Conservation (phyloP, 2,797 vertebrate species). For the Xenops minutus region DNA sequence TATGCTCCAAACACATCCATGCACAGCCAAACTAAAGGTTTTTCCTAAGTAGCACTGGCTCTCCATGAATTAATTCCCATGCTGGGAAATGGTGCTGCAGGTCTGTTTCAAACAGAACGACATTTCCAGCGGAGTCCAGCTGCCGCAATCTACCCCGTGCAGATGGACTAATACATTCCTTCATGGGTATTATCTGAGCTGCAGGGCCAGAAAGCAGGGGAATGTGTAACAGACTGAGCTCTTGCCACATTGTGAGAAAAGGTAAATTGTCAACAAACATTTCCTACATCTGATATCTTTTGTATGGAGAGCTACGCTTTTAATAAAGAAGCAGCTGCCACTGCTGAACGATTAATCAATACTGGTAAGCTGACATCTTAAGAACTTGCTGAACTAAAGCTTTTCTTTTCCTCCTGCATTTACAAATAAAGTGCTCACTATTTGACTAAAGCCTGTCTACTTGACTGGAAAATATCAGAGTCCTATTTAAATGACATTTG, state of each 20-base stretch:
- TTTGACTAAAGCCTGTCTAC: constrained; percentile 77
- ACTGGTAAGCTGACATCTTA: constrained; percentile 74
- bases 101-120: neutral
- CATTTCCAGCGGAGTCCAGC: neutral
- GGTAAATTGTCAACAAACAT: constrained; percentile 71
- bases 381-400: constrained; percentile 74
- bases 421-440: constrained; percentile 79
- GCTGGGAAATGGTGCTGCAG: neutral
- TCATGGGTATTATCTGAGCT: neutral
- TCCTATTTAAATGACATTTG: constrained; percentile 82
- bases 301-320: constrained; percentile 63
- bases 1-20: neutral
- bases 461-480: constrained; percentile 76
- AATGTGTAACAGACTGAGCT: neutral
- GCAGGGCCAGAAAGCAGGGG: neutral
- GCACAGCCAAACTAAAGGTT: neutral
- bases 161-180: constrained; percentile 30
- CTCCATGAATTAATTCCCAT: neutral
- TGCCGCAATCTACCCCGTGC: constrained; percentile 2
- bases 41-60: neutral
- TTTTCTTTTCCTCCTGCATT: constrained; percentile 71
- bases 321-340: constrained; percentile 77
- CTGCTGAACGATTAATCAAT: constrained; percentile 77
- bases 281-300: constrained; percentile 70
- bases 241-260: constrained; percentile 37